Conservation (phyloP, 2,797 vertebrate genomes). For the Numenius phaeopus region DNA sequence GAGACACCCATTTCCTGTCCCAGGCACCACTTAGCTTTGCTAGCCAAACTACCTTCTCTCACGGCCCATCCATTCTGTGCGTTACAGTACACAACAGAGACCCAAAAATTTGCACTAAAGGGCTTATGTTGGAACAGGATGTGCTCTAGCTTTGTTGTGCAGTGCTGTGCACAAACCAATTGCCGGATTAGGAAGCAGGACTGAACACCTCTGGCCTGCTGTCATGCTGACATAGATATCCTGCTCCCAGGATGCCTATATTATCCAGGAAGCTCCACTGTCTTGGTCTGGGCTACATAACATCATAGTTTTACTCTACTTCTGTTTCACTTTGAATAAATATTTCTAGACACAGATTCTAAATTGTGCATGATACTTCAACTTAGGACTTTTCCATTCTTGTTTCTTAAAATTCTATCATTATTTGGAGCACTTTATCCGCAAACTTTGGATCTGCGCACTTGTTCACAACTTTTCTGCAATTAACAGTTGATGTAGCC, state of each 20-base stretch:
- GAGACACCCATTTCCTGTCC: accelerated
- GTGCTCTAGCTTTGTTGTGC: background rate
- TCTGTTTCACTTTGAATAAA: background rate
- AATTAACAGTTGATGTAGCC: accelerated
- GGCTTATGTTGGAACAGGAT: background rate
- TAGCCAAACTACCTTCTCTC: background rate
- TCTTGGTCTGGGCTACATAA: background rate
- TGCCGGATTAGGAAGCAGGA: background rate
- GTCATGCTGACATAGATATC: background rate
- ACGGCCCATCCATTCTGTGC: background rate
- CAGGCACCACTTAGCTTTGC: background rate
- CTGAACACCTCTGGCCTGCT: accelerated
- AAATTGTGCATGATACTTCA: background rate
- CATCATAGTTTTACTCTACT: background rate
- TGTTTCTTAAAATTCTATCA: background rate
- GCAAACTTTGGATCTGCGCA: background rate
- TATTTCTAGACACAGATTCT: background rate
- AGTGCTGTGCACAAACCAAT: background rate
- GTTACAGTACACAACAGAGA: background rate
- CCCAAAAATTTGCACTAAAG: background rate
- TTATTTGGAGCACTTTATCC: background rate
- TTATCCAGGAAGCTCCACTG: background rate
- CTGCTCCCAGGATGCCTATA: background rate
- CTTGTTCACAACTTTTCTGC: background rate
- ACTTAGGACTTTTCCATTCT: background rate